Base-by-base conservation (phyloP, 2,888 invertebrate genomes). In the Spatulosminthurus flaviceps region DNA sequence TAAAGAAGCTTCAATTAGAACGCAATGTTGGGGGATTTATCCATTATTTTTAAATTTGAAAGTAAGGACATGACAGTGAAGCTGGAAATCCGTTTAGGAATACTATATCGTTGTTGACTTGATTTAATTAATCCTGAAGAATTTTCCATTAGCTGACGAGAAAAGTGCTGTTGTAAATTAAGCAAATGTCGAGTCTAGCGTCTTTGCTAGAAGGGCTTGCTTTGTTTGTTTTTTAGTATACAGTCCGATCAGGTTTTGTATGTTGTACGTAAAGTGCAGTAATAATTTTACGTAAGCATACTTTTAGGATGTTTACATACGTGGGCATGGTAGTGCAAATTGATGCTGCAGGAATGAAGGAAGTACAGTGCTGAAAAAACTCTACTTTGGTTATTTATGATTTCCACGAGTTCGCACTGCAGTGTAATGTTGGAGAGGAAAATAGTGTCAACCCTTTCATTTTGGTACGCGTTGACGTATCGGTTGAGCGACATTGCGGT, bases 341-440 rank as follows among this genome's bases (percentile, higher is more conserved):
- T 11, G 51, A 19, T 13, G 51, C 51, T 13, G 51, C n/a, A n/a
- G 51, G n/a, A 16, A 19, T 16, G 41, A 41, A 19, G 51, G 51
- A 51, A 2, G 5, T 2, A 51, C 5, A 9, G 51, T 51, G n/a
- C 16, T 51, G n/a, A 51, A 51, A 51, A 51, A 51, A 2, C 51
- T 51, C 51, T 13, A 16, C 51, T 51, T 51, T 51, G 51, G n/a
- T 51, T 51, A 51, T 51, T 51, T 51, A 51, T 51, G 51, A 51
- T 51, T 13, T 51, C 51, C 51, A 51, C 51, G 51, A 51, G 51
- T 51, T 51, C 51, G 2, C 51, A 4, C 51, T 51, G 51, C n/a
- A 51, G 16, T 51, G 16, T 51, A n/a, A n/a, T 19, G 51, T 51
- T 41, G 16, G 16, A 19, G n/a, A 51, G 51, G 51, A 51, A 51